Conservation (phyloP, 2,888 invertebrate genomes). For the Tipula unca region DNA sequence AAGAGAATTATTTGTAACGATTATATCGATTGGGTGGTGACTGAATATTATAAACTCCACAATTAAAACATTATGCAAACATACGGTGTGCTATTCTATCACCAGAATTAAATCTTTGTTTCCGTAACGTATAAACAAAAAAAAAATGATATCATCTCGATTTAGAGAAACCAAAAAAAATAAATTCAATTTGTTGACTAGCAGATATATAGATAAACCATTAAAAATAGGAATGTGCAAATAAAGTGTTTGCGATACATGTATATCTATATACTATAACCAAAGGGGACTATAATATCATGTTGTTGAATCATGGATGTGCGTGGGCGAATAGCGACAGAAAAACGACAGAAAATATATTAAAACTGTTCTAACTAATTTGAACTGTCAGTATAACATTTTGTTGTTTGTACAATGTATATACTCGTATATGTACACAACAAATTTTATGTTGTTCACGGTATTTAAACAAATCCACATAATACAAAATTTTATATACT, state of each 20-base stretch:
- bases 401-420: neutral
- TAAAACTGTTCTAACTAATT: neutral
- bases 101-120: neutral
- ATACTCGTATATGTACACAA: no score
- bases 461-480: no score
- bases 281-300: neutral
- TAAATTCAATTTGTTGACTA: neutral
- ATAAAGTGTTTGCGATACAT: neutral
- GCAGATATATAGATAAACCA: neutral
- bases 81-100: neutral
- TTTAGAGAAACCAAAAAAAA: neutral
- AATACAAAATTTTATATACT: conserved; percentile 42
- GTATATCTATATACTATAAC: neutral
- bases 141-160: neutral
- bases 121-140: neutral
- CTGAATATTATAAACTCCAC: neutral
- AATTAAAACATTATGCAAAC: neutral
- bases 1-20: no score
- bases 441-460: no score
- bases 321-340: neutral
- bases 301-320: neutral
- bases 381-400: neutral
- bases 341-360: neutral
- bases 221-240: neutral
- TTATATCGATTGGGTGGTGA: no score